Conservation (phyloP, 2,888 invertebrate species). For the Heteromurus nitidus region DNA sequence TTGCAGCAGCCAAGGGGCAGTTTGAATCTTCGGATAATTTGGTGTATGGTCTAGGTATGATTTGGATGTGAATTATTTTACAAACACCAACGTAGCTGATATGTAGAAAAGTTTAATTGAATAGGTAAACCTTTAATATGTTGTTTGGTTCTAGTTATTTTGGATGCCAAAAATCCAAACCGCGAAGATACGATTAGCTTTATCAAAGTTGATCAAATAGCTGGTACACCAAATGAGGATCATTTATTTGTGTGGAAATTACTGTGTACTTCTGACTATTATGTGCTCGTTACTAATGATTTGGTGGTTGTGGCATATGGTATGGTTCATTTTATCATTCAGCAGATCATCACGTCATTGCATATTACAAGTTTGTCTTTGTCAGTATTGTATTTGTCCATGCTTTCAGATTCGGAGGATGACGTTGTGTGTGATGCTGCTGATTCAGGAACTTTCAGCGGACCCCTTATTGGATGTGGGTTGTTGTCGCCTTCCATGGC, state of each 20-base stretch:
- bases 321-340: constrained; percentile 9
- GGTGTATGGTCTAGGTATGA: constrained; percentile 71
- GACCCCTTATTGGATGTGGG: constrained; percentile 69
- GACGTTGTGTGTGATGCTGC: constrained; percentile 50
- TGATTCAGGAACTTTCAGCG: constrained; percentile 58
- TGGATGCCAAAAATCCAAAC: constrained; percentile 64
- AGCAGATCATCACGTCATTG: neutral
- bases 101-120: too few species aligned
- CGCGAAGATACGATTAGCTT: constrained; percentile 52
- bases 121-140: constrained; percentile 4
- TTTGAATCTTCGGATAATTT: constrained; percentile 65
- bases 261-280: constrained; percentile 60
- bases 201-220: constrained; percentile 57
- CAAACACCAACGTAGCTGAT: too few species aligned
- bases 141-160: constrained; percentile 58
- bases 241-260: constrained; percentile 70
- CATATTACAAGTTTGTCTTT: neutral
- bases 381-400: neutral
- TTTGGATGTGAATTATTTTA: neutral
- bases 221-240: constrained; percentile 62
- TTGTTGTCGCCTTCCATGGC: constrained; percentile 53
- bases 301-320: constrained; percentile 54
- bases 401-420: constrained; percentile 9
- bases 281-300: constrained; percentile 66
- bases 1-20: constrained; percentile 70